Base-by-base conservation (phyloP, 2,888 invertebrate species). In the Orgyia antiqua region DNA sequence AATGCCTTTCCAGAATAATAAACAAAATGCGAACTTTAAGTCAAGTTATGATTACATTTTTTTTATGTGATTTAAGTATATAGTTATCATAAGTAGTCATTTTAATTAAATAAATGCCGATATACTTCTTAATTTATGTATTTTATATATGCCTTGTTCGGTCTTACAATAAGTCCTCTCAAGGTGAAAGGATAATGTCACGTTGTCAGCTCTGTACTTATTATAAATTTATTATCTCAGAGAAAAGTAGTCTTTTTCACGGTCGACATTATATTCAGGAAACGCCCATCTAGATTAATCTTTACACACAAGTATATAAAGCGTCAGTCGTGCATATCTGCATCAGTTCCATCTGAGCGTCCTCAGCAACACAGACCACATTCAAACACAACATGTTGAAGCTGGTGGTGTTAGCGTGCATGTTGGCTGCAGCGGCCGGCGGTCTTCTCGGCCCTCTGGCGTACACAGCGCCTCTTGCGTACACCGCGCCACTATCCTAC, bases 331-430 rank as follows among this genome's bases (percentile, higher is more conserved):
- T 39, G 33, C 39, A 36, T 31, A 44, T 45, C 33, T 39, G 61
- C 58, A 83, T 82, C 79, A 82, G 79, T 82, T 53, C n/a, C 45
- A 56, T 45, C 39, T 35, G 33, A 59, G 49, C 51, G 28, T 50
- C 62, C 51, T 57, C 50, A 58, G 31, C 70, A 76, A 77, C 78
- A 83, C 83, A 84, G 80, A 79, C 82, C 79, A 69, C 61, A 64
- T 15, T 33, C 34, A 29, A 25, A 25, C 40, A 53, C 70, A 79
- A 58, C 51, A 87, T 87, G 87, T 65, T 84, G 69, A 84, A 84
- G 63, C 69, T 87, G 87, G 88, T 89, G 86, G 89, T 89, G 72
- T 88, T 90, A 80, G 89, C 87, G 62, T 89, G 89, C 76, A 64
- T 90, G 55, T 51, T 90, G 69, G 89, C 89, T 46, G 75, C 88